Percentiles rank a stretch among this genome's conserved stretches.
These are phyloP conservation scores for Euleptes europaea DNA, from an alignment of 2,113 vertebrate species.

Conservation along the genomic window DNA sequence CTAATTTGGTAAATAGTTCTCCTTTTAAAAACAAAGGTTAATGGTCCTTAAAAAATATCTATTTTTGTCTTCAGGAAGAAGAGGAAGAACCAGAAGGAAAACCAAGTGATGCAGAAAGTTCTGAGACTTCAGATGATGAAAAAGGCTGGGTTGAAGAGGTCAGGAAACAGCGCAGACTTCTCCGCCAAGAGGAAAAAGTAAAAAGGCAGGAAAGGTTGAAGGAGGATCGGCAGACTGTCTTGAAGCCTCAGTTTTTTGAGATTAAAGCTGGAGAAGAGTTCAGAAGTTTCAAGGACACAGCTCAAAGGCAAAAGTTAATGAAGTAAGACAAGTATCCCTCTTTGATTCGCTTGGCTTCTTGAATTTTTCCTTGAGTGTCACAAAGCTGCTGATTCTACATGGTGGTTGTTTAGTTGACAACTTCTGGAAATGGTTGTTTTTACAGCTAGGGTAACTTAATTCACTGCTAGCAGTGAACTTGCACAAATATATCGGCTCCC, in stretches of 20 bases:
- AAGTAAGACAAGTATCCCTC: slow-evolving; percentile 80
- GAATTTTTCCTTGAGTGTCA: neutral
- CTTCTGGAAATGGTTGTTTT: slow-evolving; percentile 18
- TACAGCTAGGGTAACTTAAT: slow-evolving; percentile 5
- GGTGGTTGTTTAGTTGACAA: neutral
- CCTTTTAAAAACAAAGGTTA: neutral
- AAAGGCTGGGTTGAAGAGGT: slow-evolving; percentile 97
- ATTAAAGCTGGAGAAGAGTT: slow-evolving; percentile 96
- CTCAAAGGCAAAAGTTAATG: slow-evolving; percentile 88
- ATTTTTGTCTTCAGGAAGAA: slow-evolving; percentile 78
- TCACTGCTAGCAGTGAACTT: neutral
- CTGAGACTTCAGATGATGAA: slow-evolving; percentile 94
- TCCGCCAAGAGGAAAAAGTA: slow-evolving; percentile 84
- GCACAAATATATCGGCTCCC: neutral
- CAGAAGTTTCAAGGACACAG: slow-evolving; percentile 89
- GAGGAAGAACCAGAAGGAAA: slow-evolving; percentile 92
- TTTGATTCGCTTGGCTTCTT: slow-evolving; percentile 19
- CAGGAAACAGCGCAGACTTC: slow-evolving; percentile 89
- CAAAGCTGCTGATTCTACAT: neutral
- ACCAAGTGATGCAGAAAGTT: slow-evolving; percentile 92
- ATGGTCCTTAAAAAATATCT: slow-evolving; percentile 43
- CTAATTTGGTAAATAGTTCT: slow-evolving; percentile 20
- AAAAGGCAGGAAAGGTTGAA: slow-evolving; percentile 78
- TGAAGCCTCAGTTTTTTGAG: slow-evolving; percentile 95
- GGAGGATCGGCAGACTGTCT: slow-evolving; percentile 84